These are phyloP conservation scores for Okamejei kenojei DNA, from an alignment of 2,797 vertebrate genomes.

Conservation along the genomic window DNA sequence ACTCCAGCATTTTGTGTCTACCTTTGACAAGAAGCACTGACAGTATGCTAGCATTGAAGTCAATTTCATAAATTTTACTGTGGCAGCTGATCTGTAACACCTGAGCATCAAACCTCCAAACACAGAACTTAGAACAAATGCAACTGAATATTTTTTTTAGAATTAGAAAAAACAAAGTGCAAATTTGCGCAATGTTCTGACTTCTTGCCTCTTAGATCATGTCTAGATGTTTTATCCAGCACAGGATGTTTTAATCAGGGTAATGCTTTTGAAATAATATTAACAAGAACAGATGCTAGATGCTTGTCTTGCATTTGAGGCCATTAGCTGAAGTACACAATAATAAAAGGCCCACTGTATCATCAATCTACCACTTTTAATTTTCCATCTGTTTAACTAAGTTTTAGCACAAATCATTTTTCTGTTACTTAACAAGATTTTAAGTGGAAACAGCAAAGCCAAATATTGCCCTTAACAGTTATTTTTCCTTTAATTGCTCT, in stretches of 20 bases:
- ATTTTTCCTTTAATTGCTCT: neutral
- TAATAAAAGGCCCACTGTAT: neutral
- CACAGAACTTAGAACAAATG: neutral
- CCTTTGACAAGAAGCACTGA: neutral
- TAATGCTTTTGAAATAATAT: slow-evolving; percentile 2
- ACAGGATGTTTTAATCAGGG: neutral
- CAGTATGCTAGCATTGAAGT: too few relatives aligned
- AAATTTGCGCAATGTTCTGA: neutral
- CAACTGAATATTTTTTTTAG: neutral
- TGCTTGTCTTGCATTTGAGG: slow-evolving; percentile 7
- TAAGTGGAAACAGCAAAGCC: slow-evolving; percentile 3
- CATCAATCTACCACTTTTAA: slow-evolving; percentile 32
- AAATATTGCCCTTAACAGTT: neutral
- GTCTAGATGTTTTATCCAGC: neutral
- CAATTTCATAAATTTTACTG: neutral
- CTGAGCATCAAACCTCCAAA: neutral
- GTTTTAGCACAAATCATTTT: slow-evolving; percentile 34
- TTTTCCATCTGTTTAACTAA: slow-evolving; percentile 29
- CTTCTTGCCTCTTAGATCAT: slow-evolving; percentile 21
- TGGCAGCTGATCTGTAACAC: neutral
- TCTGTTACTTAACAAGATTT: neutral
- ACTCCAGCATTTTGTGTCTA: too few relatives aligned
- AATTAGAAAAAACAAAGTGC: neutral
- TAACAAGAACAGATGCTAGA: slow-evolving; percentile 16
- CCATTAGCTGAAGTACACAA: neutral